phyloP scores from a whole-genome alignment of 2,113 vertebrate genomes.

The Polypterus bichir region DNA sequence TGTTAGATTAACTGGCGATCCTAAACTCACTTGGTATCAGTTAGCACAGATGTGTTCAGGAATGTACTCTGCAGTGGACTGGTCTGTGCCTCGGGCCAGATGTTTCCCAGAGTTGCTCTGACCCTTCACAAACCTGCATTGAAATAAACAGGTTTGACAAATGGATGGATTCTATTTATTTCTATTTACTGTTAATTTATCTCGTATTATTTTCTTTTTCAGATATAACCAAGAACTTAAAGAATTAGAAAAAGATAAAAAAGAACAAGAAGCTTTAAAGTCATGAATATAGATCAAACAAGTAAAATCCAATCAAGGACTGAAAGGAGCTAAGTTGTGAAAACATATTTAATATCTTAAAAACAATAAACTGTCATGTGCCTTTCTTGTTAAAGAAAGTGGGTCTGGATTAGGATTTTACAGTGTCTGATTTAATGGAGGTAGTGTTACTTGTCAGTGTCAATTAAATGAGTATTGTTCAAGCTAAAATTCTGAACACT shows the following conservation, averaged over 20 bases:
- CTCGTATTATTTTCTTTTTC: slow-evolving; percentile 8
- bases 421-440: slow-evolving; percentile 13
- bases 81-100: too few relatives aligned
- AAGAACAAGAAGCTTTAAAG: slow-evolving; percentile 22
- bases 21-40: too few relatives aligned
- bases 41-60: too few relatives aligned
- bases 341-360: neutral
- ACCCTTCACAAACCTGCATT: neutral
- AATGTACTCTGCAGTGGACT: too few relatives aligned
- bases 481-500: too few relatives aligned
- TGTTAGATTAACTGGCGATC: neutral
- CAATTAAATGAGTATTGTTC: too few relatives aligned
- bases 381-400: slow-evolving; percentile 1
- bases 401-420: slow-evolving; percentile 5
- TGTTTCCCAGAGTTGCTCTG: neutral
- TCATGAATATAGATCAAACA: slow-evolving; percentile 19
- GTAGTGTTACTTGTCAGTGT: slow-evolving; percentile 4
- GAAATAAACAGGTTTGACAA: neutral
- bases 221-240: slow-evolving; percentile 71
- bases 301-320: slow-evolving; percentile 15
- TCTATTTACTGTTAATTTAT: slow-evolving; percentile 12
- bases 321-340: slow-evolving; percentile 18
- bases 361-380: neutral
- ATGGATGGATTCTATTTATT: neutral
- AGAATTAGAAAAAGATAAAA: slow-evolving; percentile 40